Conservation (phyloP, 2,113 vertebrate genomes). For the Cnemophilus loriae region DNA sequence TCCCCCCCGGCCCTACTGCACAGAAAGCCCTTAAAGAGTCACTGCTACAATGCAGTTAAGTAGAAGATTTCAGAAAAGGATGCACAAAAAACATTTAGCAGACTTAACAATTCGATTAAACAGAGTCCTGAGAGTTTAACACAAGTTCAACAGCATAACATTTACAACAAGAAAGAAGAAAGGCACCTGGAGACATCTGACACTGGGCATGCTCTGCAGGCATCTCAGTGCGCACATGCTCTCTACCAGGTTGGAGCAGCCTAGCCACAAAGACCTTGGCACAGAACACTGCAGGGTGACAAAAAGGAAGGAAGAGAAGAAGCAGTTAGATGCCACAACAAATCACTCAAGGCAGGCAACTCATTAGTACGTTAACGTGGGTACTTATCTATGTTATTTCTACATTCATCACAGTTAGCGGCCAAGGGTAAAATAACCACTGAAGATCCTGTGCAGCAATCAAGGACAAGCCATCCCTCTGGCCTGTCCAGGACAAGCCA, state of each 20-base stretch:
- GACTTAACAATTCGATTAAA: constrained; percentile 79
- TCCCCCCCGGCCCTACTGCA: constrained; percentile 36
- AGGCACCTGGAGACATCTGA: constrained; percentile 99
- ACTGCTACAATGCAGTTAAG: constrained; percentile 44
- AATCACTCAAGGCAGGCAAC: constrained; percentile 81
- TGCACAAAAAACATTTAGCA: constrained; percentile 79
- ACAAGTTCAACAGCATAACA: constrained; percentile 81
- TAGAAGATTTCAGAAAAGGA: constrained; percentile 72
- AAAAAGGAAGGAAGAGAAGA: constrained; percentile 91
- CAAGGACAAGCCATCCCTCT: not conserved
- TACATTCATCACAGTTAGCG: not conserved
- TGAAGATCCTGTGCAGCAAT: constrained; percentile 20
- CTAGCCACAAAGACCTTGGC: constrained; percentile 99
- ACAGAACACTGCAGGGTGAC: constrained; percentile 99
- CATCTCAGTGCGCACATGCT: constrained; percentile 99
- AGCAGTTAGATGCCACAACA: constrained; percentile 87
- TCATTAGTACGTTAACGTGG: constrained; percentile 74
- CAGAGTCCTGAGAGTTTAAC: constrained; percentile 79
- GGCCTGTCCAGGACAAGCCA: not conserved
- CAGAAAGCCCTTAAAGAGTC: constrained; percentile 45
- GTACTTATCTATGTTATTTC: constrained; percentile 43
- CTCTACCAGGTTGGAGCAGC: constrained; percentile 99
- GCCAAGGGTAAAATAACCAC: constrained; percentile 33
- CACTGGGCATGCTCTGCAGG: constrained; percentile 99
- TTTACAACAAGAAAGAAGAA: constrained; percentile 89